Base-by-base conservation (phyloP, 2,888 invertebrate species). In the Sarcophaga caerulescens region DNA sequence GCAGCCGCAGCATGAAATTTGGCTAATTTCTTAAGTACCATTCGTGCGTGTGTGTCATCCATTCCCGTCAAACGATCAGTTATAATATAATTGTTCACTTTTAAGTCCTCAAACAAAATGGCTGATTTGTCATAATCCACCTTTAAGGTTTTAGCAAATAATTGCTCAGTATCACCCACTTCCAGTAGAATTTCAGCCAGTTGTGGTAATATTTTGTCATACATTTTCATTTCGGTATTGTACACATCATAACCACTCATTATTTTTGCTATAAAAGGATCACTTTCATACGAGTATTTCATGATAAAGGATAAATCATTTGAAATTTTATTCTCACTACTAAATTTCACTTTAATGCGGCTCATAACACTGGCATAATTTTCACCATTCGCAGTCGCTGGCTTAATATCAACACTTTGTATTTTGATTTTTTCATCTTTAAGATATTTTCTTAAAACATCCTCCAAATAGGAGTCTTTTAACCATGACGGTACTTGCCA, bases 1-100 rank as follows among this genome's bases (percentile, higher is more conserved):
- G 94, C 92, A 0, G 94, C 93, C 0, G 94, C 90, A 0, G 94
- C 94, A 89, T 94, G 94, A 89, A 94, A 94, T 87, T 93, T 93
- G 1, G 94, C 94, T 87, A 94, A 85, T 11, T 93, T 91, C 3
- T 90, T 89, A 0, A 94, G 82, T 0, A 92, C 90, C 63, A 93
- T 4, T 82, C 90, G 91, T 0, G 93, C 88, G 80, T 94, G 93
- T 1, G 90, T 89, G 75, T 93, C 71, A 82, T 94, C 93, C 60
- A 94, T 89, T 3, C 93, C 92, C 3, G 75, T 84, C 21, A 90
- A 71, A 4, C 92, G 90, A 87, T 93, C 90, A 4, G 89, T 90
- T 52, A 92, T 71, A 0, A 79, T 77, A 80, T 89, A 91, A 1
- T 89, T 82, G 0, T 75, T 62, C 3, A 89, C 88, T 0, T 89